Base-by-base conservation (phyloP, 1,140 invertebrate genomes). In the Bombus soroeensis region DNA sequence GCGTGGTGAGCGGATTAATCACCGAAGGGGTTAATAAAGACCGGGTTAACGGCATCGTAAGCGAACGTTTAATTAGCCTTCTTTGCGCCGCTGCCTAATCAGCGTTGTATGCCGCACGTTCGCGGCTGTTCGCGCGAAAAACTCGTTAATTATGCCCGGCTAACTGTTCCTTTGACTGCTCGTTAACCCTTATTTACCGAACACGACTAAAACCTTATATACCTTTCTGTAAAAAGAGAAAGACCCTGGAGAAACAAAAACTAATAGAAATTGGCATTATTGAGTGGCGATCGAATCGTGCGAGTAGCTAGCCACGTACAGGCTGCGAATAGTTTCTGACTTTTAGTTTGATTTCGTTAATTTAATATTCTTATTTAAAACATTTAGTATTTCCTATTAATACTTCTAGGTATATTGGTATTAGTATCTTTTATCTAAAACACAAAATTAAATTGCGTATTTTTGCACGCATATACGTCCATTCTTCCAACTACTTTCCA, bases 51-150 rank as follows among this genome's bases (percentile, higher is more conserved):
- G 82, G 64, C 73, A 66, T 77, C 81, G 81, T 77, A 78, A 83
- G 82, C 82, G 82, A 70, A 78, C 74, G 64, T 83, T 83, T 83
- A 77, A 83, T 83, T 83, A 83, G 82, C 64, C 82, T 83, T 83
- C 82, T 70, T 83, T 43, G 82, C 81, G 28, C 59, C 25, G 57
- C 22, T 74, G 81, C 62, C 73, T 78, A 70, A 78, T 83, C 82
- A 78, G 64, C 74, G 74, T 71, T 41, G 79, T 59, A 59, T 68
- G 73, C 43, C 53, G 74, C 53, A 8, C 34, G 47, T 70, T 37
- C 72, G 43, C 62, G 39, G 9, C 37, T 39, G 25, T 57, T 34
- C 43, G 62, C 47, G 71, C n/a, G 75, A 53, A 37, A 78, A 83
- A 78, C 74, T 59, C 74, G 82, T 83, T 83, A 83, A 83, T 83